Conservation (phyloP, 2,113 vertebrate species). For the Sylvicapra grimmia region DNA sequence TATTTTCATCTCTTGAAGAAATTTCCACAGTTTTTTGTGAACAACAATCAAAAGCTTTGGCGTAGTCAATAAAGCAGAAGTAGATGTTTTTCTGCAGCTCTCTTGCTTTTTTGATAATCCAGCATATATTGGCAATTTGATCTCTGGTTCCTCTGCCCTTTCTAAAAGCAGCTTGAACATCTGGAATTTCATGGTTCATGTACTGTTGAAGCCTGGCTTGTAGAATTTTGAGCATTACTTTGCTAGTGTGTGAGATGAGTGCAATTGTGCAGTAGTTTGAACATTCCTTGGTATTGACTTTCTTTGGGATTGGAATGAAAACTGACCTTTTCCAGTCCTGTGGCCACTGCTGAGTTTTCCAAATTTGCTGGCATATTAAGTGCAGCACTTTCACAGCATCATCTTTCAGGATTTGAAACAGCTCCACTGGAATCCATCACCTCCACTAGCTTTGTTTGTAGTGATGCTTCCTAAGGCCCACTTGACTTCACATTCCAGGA, state of each 20-base stretch:
- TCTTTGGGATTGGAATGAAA: not conserved
- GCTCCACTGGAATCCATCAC: not conserved
- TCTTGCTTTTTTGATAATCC: not conserved
- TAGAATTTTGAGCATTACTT: not conserved
- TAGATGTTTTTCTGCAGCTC: not conserved
- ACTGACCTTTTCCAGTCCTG: not conserved
- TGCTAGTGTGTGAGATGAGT: not conserved
- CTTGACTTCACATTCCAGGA: not conserved
- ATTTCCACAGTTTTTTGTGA: not conserved
- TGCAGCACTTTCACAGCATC: not conserved
- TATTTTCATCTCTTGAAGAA: not conserved
- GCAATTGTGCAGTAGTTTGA: not conserved
- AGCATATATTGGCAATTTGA: not conserved
- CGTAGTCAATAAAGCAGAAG: not conserved
- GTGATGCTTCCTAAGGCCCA: not conserved
- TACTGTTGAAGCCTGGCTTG: not conserved
- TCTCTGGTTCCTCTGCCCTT: not conserved
- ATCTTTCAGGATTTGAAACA: not conserved
- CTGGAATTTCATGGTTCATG: not conserved
- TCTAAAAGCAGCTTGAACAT: not conserved
- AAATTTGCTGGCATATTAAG: not conserved
- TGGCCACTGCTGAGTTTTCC: not conserved
- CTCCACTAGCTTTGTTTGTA: not conserved
- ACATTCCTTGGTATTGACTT: not conserved
- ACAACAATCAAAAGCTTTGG: not conserved